A percentile compares a stretch with the other conserved stretches of the same genome.
Evolutionary conservation across 2,113 vertebrate species (phyloP).

Genomic region (Tretioscincus oriximinensis): DNA sequence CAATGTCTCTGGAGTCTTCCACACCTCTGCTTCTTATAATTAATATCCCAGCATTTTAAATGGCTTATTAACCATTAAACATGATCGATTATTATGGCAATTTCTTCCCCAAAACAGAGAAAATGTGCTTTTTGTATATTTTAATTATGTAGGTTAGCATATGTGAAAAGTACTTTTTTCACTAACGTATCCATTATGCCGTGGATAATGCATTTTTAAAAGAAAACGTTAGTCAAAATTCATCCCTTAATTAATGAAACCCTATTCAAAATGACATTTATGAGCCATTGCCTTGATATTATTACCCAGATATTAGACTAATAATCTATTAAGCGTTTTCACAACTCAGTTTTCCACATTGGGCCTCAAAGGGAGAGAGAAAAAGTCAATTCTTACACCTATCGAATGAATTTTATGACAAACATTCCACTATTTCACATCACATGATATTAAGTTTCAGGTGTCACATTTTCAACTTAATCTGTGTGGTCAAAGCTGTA

Average conservation of each 20-base stretch:
- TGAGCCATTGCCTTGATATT: background rate
- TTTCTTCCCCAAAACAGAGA: constrained; percentile 55
- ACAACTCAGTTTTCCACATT: background rate
- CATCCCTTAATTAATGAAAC: background rate
- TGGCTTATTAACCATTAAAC: constrained; percentile 63
- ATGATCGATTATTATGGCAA: constrained; percentile 62
- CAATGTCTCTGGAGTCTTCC: constrained; percentile 28
- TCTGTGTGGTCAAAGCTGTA: background rate
- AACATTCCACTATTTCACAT: background rate
- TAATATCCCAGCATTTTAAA: constrained; percentile 70
- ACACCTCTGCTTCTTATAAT: constrained; percentile 68
- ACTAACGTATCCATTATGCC: background rate
- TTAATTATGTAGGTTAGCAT: constrained; percentile 41
- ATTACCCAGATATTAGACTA: background rate
- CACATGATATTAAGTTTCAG: background rate
- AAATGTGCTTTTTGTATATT: constrained; percentile 27
- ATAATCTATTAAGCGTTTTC: background rate
- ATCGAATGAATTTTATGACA: background rate
- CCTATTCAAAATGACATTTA: constrained; percentile 10
- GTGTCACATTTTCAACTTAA: no score
- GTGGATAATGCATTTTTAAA: background rate
- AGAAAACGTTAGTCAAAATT: constrained; percentile 13
- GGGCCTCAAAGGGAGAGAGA: background rate
- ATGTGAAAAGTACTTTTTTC: constrained; percentile 29
- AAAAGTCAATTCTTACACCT: background rate